Conservation (phyloP, 2,797 vertebrate genomes). For the Avahi laniger region DNA sequence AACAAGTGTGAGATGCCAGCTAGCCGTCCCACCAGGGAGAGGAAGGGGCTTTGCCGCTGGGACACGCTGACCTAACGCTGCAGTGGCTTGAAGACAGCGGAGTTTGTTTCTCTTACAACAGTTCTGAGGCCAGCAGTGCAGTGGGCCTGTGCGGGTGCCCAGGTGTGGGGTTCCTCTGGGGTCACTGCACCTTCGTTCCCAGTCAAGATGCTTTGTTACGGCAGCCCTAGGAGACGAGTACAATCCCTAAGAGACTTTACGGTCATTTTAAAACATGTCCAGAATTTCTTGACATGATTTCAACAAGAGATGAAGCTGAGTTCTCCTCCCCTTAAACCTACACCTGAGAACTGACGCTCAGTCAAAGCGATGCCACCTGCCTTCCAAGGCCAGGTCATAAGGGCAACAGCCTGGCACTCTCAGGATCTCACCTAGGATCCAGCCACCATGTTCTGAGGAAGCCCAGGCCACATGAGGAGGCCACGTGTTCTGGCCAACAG, state of each 20-base stretch:
- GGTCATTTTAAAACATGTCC: neutral
- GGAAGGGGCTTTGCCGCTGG: neutral
- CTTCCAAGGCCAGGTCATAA: neutral
- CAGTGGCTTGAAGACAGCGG: rapidly evolving
- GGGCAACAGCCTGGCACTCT: neutral
- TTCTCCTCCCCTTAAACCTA: neutral
- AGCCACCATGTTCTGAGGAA: neutral
- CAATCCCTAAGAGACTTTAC: neutral
- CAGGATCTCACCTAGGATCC: neutral
- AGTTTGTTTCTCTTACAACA: rapidly evolving
- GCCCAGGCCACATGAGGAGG: neutral
- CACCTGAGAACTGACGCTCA: neutral
- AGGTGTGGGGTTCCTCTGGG: neutral
- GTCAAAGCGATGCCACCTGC: too few species aligned
- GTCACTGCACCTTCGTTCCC: neutral
- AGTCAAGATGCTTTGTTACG: neutral
- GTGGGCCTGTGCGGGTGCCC: neutral
- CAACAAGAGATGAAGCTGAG: neutral
- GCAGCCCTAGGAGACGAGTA: neutral
- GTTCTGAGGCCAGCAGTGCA: neutral
- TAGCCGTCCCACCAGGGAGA: too few species aligned
- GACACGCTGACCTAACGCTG: neutral
- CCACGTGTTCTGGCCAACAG: neutral
- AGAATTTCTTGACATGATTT: neutral
- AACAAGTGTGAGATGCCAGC: too few species aligned